A percentile compares a stretch with the other conserved stretches of the same genome.
Conservation (phyloP, 1,140 invertebrate species). For the Drosophila tropicalis region DNA sequence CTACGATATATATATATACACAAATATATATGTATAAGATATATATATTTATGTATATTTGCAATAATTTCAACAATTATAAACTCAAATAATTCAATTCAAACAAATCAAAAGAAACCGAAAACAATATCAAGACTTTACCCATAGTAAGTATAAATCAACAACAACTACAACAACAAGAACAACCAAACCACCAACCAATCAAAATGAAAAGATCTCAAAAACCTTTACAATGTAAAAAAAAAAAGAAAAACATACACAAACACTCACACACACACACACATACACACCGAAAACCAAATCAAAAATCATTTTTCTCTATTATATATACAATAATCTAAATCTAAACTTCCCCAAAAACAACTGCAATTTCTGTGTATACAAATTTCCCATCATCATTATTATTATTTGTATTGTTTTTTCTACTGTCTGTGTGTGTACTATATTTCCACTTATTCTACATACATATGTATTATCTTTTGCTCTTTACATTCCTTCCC, state of each 20-base stretch:
- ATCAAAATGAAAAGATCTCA: conserved; percentile 2
- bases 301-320: no score
- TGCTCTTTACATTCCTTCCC: no score
- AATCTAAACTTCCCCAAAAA: no score
- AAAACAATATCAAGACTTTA: conserved; percentile 23
- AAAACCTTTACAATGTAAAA: neutral
- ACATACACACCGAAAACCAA: neutral
- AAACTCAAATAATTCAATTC: conserved; percentile 74
- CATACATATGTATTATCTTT: no score
- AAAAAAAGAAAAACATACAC: neutral
- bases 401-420: no score
- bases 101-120: conserved; percentile 54
- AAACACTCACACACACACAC: no score
- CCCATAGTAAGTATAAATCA: conserved; percentile 72
- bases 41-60: neutral
- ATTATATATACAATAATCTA: no score
- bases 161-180: conserved; percentile 32
- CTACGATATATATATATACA: conserved; percentile 74
- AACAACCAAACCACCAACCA: conserved; percentile 22
- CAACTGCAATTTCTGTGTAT: no score
- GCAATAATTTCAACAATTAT: conserved; percentile 56
- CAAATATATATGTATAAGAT: neutral
- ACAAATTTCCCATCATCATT: no score
- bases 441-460: no score
- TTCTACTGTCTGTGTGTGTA: no score